A percentile compares a stretch with the other conserved stretches of the same genome.
Evolutionary conservation across 2,888 invertebrate genomes (phyloP).

Genomic region (Clostera curtula): DNA sequence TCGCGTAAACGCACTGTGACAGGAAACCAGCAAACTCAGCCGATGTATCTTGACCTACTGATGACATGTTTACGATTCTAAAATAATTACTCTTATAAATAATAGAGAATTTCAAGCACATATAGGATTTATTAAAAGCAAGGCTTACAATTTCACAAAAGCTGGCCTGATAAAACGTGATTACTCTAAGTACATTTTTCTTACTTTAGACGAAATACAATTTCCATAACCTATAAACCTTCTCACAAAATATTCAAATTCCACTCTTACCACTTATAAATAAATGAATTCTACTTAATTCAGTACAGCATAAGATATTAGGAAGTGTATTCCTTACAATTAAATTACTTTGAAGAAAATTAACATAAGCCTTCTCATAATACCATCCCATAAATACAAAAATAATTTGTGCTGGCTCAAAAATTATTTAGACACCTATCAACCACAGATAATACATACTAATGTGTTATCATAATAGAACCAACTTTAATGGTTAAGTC

Average conservation of each 20-base stretch:
- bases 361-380: slow-evolving; percentile 14
- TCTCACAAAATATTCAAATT: slow-evolving; percentile 51
- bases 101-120: slow-evolving; percentile 34
- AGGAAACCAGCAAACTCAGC: too few relatives aligned
- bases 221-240: slow-evolving; percentile 36
- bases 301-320: slow-evolving; percentile 6
- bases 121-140: slow-evolving; percentile 44
- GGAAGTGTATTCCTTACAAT: too few relatives aligned
- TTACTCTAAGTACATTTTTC: not conserved
- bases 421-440: too few relatives aligned
- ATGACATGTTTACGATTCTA: too few relatives aligned
- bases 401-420: slow-evolving; percentile 19
- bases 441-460: too few relatives aligned
- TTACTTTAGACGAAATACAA: slow-evolving; percentile 10
- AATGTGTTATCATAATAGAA: too few relatives aligned
- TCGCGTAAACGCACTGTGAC: too few relatives aligned
- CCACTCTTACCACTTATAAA: slow-evolving; percentile 20
- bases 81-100: too few relatives aligned
- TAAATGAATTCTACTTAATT: slow-evolving; percentile 9
- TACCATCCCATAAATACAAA: slow-evolving; percentile 26
- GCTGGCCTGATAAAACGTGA: slow-evolving; percentile 28
- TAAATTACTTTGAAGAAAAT: too few relatives aligned
- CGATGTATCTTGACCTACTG: too few relatives aligned
- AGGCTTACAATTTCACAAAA: slow-evolving; percentile 44
- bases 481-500: too few relatives aligned